These are phyloP conservation scores for Coregonus clupeaformis DNA, from an alignment of 2,113 vertebrate genomes.

Conservation along the genomic window DNA sequence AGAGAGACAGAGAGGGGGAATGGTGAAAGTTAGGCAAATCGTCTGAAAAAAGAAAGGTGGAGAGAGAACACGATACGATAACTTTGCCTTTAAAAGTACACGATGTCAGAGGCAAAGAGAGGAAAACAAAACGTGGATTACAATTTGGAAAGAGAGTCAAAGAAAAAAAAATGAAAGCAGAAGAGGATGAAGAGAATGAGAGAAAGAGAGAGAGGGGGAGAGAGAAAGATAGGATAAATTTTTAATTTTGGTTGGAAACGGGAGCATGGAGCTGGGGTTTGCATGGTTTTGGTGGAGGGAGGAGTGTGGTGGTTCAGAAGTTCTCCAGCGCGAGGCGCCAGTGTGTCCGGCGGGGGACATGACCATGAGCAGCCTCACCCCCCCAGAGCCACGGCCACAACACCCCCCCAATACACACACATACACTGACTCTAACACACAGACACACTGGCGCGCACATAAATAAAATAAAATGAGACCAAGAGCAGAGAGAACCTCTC, in stretches of 20 bases:
- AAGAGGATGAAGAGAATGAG: slow-evolving; percentile 1
- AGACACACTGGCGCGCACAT: slow-evolving; percentile 41
- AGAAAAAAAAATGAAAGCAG: not conserved
- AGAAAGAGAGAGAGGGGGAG: slow-evolving; percentile 11
- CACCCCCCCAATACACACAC: slow-evolving; percentile 57
- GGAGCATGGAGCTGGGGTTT: slow-evolving; percentile 72
- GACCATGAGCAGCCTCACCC: slow-evolving; percentile 77
- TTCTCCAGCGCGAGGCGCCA: slow-evolving; percentile 86
- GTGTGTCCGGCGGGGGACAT: slow-evolving; percentile 80
- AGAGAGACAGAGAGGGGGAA: slow-evolving; percentile 24
- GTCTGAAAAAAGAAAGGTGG: not conserved
- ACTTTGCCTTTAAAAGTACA: not conserved
- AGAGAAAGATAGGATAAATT: slow-evolving; percentile 51
- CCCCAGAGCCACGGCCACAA: slow-evolving; percentile 75
- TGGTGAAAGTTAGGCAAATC: not conserved
- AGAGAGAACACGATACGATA: not conserved
- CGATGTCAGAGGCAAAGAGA: slow-evolving; percentile 10
- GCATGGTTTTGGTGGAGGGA: slow-evolving; percentile 72
- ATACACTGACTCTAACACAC: slow-evolving; percentile 36
- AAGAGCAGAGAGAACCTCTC: slow-evolving; percentile 67
- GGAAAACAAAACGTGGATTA: slow-evolving; percentile 1
- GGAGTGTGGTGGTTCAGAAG: slow-evolving; percentile 88
- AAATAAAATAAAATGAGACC: slow-evolving; percentile 79
- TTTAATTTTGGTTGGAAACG: slow-evolving; percentile 70
- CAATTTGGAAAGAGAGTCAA: not conserved